Conservation (phyloP, 2,113 vertebrate genomes). For the Toxostoma redivivum region DNA sequence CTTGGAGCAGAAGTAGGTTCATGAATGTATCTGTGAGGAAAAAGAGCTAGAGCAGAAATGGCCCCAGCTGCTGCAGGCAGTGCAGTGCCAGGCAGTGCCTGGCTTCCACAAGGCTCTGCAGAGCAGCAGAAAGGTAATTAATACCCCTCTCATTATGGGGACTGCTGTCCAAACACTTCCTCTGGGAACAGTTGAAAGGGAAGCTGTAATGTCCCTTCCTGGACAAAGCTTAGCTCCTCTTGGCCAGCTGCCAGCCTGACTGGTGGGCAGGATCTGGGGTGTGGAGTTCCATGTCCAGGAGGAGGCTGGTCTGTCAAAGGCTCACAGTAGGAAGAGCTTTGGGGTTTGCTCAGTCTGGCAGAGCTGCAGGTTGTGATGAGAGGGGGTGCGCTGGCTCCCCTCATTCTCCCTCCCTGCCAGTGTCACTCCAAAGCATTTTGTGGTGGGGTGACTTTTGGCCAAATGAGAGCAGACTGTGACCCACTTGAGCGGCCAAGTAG, state of each 20-base stretch:
- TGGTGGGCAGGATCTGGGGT: background rate
- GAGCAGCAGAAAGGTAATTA: background rate
- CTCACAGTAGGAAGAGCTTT: background rate
- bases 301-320: background rate
- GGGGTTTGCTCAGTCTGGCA: background rate
- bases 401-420: background rate
- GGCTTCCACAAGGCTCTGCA: background rate
- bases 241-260: background rate
- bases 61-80: background rate
- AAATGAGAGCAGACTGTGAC: background rate
- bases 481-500: accelerated
- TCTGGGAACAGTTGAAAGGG: background rate
- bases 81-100: background rate
- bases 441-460: background rate
- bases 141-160: background rate
- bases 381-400: background rate
- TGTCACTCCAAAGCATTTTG: background rate
- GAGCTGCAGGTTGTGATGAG: accelerated
- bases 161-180: background rate
- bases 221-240: background rate
- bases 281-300: background rate
- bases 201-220: background rate
- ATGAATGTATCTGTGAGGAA: background rate
- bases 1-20: background rate
- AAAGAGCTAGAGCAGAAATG: background rate